phyloP scores from a whole-genome alignment of 2,797 vertebrate species.

The Epinephelus malabaricus region DNA sequence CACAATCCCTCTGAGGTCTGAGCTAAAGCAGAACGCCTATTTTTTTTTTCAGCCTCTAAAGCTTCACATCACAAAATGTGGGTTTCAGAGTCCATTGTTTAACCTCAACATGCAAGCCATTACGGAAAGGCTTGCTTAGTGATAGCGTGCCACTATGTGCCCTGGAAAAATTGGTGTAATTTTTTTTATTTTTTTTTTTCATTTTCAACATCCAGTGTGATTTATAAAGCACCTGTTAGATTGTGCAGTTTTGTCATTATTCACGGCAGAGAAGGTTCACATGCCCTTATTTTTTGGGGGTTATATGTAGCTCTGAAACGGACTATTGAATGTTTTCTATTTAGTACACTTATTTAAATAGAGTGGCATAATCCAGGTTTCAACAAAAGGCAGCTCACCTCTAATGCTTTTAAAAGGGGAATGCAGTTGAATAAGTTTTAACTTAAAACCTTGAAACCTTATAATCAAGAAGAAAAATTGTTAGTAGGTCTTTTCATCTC shows the following conservation, averaged over 20 bases:
- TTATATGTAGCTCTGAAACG: neutral
- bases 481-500: neutral
- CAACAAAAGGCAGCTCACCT: slow-evolving; percentile 6
- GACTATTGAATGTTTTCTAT: neutral
- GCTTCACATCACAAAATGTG: slow-evolving; percentile 12
- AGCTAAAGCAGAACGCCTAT: neutral
- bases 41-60: neutral
- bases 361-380: neutral
- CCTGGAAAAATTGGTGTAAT: neutral
- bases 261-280: neutral
- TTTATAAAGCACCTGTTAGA: neutral
- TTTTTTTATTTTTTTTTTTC: too few relatives aligned
- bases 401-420: neutral
- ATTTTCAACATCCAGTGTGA: neutral
- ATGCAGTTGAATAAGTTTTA: neutral
- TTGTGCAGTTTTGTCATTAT: neutral
- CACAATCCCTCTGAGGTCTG: neutral
- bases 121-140: neutral
- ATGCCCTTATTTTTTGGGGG: neutral
- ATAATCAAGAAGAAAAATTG: neutral
- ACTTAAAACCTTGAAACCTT: neutral
- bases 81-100: neutral
- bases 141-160: neutral
- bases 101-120: neutral
- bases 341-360: neutral